These are phyloP conservation scores for Notiomystis cincta DNA, from an alignment of 2,113 vertebrate species.

Conservation along the genomic window DNA sequence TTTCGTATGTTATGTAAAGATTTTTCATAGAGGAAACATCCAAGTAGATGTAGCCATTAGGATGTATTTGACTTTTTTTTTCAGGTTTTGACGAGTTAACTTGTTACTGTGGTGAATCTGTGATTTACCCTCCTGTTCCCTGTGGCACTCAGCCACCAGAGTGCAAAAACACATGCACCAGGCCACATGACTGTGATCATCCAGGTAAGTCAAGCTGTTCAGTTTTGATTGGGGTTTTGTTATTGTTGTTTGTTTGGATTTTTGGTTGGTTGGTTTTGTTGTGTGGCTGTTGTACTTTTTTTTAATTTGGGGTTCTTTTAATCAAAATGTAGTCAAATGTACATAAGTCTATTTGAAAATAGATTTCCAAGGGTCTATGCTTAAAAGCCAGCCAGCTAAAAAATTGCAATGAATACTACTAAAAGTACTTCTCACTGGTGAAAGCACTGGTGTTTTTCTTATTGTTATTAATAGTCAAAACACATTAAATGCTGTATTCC, in stretches of 20 bases:
- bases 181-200: constrained; percentile 92
- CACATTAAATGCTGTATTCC: not conserved
- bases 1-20: not conserved
- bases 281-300: not conserved
- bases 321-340: not conserved
- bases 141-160: constrained; percentile 95
- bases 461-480: not conserved
- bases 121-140: constrained; percentile 91
- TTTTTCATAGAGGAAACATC: not conserved
- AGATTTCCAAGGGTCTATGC: not conserved
- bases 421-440: not conserved
- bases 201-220: constrained; percentile 75
- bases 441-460: not conserved
- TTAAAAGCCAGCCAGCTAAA: not conserved
- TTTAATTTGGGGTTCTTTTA: not conserved
- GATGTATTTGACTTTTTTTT: not conserved
- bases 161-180: constrained; percentile 88
- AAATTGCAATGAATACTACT: not conserved
- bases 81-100: constrained; percentile 95
- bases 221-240: not conserved
- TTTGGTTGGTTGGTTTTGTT: not conserved
- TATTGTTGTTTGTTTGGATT: not conserved
- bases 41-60: not conserved
- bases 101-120: constrained; percentile 89
- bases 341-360: not conserved